A percentile compares a stretch with the other conserved stretches of the same genome.
phyloP scores from a whole-genome alignment of 2,888 invertebrate species.

The Noctua janthina region DNA sequence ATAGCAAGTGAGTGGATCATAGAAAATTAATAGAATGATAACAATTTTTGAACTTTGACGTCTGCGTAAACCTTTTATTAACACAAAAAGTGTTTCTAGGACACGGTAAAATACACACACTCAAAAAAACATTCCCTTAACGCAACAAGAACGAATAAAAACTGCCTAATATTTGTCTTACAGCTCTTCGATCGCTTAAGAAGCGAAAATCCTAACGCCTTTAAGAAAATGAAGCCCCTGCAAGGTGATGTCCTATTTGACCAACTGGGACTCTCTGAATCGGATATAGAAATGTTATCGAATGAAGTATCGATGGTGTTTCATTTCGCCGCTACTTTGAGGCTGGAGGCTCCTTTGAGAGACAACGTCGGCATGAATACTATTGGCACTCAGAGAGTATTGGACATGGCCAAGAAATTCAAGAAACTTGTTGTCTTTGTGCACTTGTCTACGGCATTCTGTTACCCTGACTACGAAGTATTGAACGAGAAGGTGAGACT shows the following conservation, averaged over 20 bases:
- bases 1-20: not conserved
- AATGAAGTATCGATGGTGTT: constrained; percentile 95
- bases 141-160: not conserved
- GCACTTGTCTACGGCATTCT: constrained; percentile 98
- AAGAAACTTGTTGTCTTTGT: constrained; percentile 94
- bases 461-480: constrained; percentile 95
- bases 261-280: constrained; percentile 91
- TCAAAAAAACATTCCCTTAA: not conserved
- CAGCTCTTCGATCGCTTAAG: constrained; percentile 93
- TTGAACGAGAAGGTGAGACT: constrained; percentile 82
- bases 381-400: constrained; percentile 94
- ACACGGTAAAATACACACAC: too few species aligned
- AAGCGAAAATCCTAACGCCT: constrained; percentile 91
- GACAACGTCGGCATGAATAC: constrained; percentile 97
- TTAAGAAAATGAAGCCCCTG: constrained; percentile 94
- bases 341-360: constrained; percentile 96
- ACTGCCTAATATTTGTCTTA: constrained; percentile 57
- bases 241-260: constrained; percentile 93
- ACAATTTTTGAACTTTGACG: not conserved
- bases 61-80: not conserved
- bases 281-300: constrained; percentile 90
- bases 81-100: not conserved
- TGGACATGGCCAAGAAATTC: constrained; percentile 94
- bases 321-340: constrained; percentile 97
- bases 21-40: not conserved